These are phyloP conservation scores for Poecilia wingei DNA, from an alignment of 2,797 vertebrate species.

Conservation along the genomic window DNA sequence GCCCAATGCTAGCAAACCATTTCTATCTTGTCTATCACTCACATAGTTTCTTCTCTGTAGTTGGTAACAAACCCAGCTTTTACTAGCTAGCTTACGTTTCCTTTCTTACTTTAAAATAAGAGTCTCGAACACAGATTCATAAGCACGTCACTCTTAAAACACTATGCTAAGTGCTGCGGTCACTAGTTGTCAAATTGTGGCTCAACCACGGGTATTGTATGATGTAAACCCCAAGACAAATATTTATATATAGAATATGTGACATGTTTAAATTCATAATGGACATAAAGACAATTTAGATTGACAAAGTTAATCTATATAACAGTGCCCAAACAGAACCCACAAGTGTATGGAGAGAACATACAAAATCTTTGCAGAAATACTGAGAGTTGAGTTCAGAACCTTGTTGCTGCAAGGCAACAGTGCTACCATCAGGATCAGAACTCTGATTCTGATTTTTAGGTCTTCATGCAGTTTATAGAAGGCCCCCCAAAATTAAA, in stretches of 20 bases:
- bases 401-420: not conserved
- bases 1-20: not conserved
- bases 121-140: not conserved
- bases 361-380: not conserved
- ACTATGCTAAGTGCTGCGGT: not conserved
- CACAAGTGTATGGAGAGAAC: not conserved
- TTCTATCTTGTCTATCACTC: not conserved
- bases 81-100: too few relatives aligned
- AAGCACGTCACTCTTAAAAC: not conserved
- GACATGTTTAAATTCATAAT: not conserved
- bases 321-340: not conserved
- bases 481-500: not conserved
- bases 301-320: not conserved
- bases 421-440: not conserved
- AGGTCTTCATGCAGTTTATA: not conserved
- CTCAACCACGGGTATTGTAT: not conserved
- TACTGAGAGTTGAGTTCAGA: not conserved
- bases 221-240: not conserved
- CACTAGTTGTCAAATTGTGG: not conserved
- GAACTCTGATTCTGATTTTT: not conserved
- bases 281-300: not conserved
- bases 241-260: not conserved
- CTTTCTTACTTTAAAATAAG: not conserved
- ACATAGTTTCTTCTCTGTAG: not conserved
- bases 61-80: not conserved